Percentiles rank a stretch among this genome's conserved stretches.
Evolutionary conservation across 2,888 invertebrate species (phyloP).

Genomic region (Mycalesis mineus): DNA sequence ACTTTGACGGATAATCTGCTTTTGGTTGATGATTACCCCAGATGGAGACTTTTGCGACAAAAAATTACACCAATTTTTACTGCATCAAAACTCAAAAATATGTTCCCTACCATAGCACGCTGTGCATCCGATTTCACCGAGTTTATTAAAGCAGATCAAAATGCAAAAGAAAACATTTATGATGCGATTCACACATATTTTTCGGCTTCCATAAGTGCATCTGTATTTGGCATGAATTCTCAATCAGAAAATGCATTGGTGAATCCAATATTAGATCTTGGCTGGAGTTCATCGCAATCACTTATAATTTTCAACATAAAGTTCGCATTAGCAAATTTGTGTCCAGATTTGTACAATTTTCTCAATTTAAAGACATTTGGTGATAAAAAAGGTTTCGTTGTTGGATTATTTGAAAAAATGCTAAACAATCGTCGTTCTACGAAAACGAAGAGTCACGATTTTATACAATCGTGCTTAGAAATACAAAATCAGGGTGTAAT

Average conservation of each 20-base stretch:
- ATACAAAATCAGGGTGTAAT: constrained; percentile 35
- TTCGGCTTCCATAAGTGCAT: constrained; percentile 52
- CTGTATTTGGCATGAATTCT: constrained; percentile 64
- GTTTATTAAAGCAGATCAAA: constrained; percentile 38
- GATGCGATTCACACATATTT: constrained; percentile 49
- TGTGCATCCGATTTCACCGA: constrained; percentile 51
- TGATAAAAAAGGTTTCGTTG: constrained; percentile 50
- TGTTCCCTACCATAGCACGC: constrained; percentile 55
- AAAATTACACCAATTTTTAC: constrained; percentile 62
- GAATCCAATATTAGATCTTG: constrained; percentile 53
- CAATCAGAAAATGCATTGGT: constrained; percentile 50
- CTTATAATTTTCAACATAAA: constrained; percentile 34
- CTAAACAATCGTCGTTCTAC: constrained; percentile 40
- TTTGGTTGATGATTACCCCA: constrained; percentile 47
- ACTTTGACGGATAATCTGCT: constrained; percentile 50
- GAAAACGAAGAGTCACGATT: constrained; percentile 43
- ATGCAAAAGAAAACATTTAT: constrained; percentile 41
- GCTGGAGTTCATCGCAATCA: constrained; percentile 41
- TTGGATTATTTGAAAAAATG: constrained; percentile 49
- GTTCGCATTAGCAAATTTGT: constrained; percentile 35
- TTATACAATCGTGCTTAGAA: constrained; percentile 52
- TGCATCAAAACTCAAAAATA: constrained; percentile 54
- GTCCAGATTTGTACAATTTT: constrained; percentile 40
- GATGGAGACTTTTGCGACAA: constrained; percentile 58
- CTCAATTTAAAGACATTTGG: constrained; percentile 47